phyloP scores from a whole-genome alignment of 2,888 invertebrate species.

The Petrophora chlorosata region DNA sequence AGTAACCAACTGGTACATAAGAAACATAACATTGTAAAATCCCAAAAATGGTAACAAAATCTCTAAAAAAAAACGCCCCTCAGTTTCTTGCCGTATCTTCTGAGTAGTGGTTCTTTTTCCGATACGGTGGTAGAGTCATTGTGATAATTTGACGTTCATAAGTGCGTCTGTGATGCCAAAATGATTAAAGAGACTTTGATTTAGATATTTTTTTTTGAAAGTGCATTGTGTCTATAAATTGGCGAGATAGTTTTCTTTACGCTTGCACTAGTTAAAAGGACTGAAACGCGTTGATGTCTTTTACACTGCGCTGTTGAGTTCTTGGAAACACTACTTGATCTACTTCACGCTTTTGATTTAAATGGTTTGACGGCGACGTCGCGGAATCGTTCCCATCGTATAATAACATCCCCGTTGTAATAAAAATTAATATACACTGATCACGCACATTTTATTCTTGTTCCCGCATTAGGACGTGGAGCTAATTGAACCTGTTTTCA shows the following conservation, averaged over 20 bases:
- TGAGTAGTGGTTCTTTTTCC: too few species aligned
- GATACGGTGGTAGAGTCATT: too few species aligned
- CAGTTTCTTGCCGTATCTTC: too few species aligned
- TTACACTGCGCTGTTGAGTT: constrained; percentile 31
- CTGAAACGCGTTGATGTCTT: constrained; percentile 40
- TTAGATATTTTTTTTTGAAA: too few species aligned
- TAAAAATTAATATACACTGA: constrained; percentile 9
- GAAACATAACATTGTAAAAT: too few species aligned
- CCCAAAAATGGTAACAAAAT: too few species aligned
- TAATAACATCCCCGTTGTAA: background rate
- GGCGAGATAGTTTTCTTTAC: constrained; percentile 17
- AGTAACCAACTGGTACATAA: too few species aligned
- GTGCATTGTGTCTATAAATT: constrained; percentile 18
- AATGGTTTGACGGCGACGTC: constrained; percentile 7
- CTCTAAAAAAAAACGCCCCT: too few species aligned
- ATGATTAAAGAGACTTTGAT: too few species aligned
- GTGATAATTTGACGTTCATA: too few species aligned
- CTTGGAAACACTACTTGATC: constrained; percentile 29
- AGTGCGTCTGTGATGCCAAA: too few species aligned
- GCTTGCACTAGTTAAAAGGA: constrained; percentile 29
- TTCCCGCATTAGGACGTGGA: background rate
- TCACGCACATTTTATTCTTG: constrained; percentile 9
- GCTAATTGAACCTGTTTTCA: constrained; percentile 10
- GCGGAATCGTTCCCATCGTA: constrained; percentile 5
- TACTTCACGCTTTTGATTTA: constrained; percentile 18